phyloP scores from a whole-genome alignment of 2,797 vertebrate genomes.

The Dermochelys coriacea region DNA sequence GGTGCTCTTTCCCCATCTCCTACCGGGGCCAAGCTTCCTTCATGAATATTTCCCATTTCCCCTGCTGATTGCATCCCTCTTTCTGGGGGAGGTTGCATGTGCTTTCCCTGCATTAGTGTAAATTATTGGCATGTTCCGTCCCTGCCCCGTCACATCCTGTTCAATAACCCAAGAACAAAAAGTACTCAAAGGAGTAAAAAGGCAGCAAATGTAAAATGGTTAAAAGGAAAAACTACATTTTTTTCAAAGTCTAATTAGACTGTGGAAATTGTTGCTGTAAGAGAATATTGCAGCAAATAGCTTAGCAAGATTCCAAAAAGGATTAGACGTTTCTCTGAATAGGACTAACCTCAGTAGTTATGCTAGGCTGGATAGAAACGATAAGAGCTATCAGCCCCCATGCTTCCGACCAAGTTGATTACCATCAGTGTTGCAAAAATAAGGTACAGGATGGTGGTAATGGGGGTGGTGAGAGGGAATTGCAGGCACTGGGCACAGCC shows the following conservation, averaged over 20 bases:
- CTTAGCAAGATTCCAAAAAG: constrained; percentile 11
- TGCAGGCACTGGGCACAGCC: not conserved
- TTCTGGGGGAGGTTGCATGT: not conserved
- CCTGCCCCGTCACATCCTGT: not conserved
- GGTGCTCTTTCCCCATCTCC: not conserved
- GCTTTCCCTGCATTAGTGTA: not conserved
- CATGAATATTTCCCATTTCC: not conserved
- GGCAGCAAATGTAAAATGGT: not conserved
- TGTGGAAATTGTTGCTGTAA: constrained; percentile 27
- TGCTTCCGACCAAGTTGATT: not conserved
- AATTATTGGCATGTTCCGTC: constrained; percentile 32
- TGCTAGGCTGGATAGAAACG: not conserved
- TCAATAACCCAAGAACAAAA: not conserved
- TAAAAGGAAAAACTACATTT: constrained; percentile 10
- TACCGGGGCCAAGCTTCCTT: not conserved
- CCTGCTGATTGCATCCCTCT: not conserved
- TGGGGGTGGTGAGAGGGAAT: not conserved
- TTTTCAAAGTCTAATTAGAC: constrained; percentile 2
- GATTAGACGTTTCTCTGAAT: constrained; percentile 31
- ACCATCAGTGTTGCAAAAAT: constrained; percentile 3
- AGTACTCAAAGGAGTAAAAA: constrained; percentile 23
- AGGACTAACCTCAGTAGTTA: constrained; percentile 21
- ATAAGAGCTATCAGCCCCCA: not conserved
- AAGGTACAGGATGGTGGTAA: not conserved
- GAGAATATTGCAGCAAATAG: constrained; percentile 14